Base-by-base conservation (phyloP, 2,797 vertebrate genomes). In the Acrossocheilus fasciatus region DNA sequence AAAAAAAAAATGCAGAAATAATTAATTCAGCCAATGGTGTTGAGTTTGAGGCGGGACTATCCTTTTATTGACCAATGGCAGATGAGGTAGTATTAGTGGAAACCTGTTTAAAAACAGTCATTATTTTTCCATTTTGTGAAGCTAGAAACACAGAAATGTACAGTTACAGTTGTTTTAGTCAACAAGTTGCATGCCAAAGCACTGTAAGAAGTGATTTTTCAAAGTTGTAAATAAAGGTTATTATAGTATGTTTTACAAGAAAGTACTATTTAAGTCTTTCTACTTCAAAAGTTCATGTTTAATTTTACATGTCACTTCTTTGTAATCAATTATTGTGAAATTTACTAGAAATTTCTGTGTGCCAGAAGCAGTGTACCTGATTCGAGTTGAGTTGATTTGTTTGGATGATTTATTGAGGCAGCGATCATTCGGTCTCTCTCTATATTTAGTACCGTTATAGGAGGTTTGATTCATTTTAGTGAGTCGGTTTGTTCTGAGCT, bases 51-150 rank as follows among this genome's bases (percentile, higher is more conserved):
- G 52, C 14, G 20, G 12, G 36, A 57, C 20, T 41, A 15, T 59
- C 23, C 7, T 30, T 57, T 59, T 59, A 41, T 41, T 57, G 34
- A n/a, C 52, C 52, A 57, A 39, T 77, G 18, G 30, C 34, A 39
- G 50, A 39, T 39, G 34, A 6, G 75, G 50, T 34, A 77, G 52
- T 41, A 54, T 41, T 41, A 39, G 50, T n/a, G 11, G 36, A 57
- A 77, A 77, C 34, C 34, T 57, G 52, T 78, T 6, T 39, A 14
- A 57, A 77, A 39, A 57, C 50, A 34, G 34, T 59, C 12, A 41
- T 78, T 78, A 78, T 41, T 78, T 77, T 78, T 41, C 10, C 6
- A 6, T 34, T 75, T 75, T 45, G 47, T 34, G 26, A 68, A 9
- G 30, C 6, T 36, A 9, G 30, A 68, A 36, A 17, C 17, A 68